A percentile compares a stretch with the other conserved stretches of the same genome.
Conservation (phyloP, 2,797 vertebrate species). For the Phrynocephalus guinanensis region DNA sequence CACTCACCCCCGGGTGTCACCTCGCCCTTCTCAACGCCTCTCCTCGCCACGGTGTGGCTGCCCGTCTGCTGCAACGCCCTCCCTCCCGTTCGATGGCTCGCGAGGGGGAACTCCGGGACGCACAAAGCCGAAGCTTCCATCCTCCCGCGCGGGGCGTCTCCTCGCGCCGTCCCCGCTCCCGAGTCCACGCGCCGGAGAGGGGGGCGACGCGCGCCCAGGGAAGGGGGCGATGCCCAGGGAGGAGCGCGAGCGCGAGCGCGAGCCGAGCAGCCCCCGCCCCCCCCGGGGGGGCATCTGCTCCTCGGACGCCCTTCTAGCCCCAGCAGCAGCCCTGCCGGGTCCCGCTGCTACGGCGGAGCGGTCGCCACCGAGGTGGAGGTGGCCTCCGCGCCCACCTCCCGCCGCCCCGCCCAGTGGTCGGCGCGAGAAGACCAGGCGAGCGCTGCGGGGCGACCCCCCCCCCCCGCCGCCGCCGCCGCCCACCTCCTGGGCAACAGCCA, state of each 20-base stretch:
- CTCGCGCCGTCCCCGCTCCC: background rate
- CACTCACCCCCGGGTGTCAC: background rate
- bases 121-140: background rate
- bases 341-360: too few species aligned
- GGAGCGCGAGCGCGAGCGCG: background rate
- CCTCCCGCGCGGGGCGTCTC: constrained; percentile 19
- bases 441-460: background rate
- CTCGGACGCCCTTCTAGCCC: background rate
- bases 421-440: background rate
- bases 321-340: too few species aligned
- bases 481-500: too few species aligned
- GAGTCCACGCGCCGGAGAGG: background rate
- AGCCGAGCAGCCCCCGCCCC: background rate
- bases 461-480: too few species aligned
- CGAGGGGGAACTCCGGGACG: background rate
- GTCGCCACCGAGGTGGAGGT: too few species aligned
- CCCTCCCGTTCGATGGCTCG: background rate
- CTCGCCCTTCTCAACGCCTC: too few species aligned
- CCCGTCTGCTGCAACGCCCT: background rate
- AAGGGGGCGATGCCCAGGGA: too few species aligned
- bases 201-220: background rate
- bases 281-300: background rate
- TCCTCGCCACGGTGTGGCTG: too few species aligned
- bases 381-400: background rate
- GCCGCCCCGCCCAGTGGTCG: background rate